A percentile compares a stretch with the other conserved stretches of the same genome.
phyloP scores from a whole-genome alignment of 2,797 vertebrate genomes.

The Calcarius lapponicus region DNA sequence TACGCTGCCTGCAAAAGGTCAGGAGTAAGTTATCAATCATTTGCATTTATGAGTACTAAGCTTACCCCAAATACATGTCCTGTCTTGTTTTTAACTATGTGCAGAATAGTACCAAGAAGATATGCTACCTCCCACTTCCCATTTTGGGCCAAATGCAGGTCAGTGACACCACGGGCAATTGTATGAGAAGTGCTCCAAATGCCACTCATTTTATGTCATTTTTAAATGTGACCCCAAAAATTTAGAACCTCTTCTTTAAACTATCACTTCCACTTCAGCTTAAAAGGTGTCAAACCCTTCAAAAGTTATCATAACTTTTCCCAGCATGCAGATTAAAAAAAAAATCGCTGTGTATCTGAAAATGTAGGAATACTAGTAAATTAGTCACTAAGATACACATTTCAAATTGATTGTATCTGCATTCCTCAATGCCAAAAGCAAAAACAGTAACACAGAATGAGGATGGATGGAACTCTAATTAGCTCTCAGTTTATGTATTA shows the following conservation, averaged over 20 bases:
- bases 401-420: background rate
- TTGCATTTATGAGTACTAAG: background rate
- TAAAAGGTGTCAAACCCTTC: background rate
- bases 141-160: background rate
- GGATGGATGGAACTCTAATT: background rate
- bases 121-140: background rate
- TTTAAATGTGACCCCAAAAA: background rate
- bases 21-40: constrained; percentile 2
- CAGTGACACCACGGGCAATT: rapidly evolving
- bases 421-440: constrained; percentile 21
- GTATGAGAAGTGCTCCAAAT: background rate
- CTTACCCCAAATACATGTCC: background rate
- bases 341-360: background rate
- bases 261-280: background rate
- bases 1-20: background rate
- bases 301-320: background rate
- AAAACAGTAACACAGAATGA: background rate
- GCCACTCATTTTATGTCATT: background rate
- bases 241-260: background rate
- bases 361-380: background rate
- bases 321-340: background rate
- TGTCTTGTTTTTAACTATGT: background rate
- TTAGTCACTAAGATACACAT: background rate
- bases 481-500: background rate
- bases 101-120: background rate